Evolutionary conservation across 2,113 vertebrate genomes (phyloP).

Genomic region (Marmota flaviventris): DNA sequence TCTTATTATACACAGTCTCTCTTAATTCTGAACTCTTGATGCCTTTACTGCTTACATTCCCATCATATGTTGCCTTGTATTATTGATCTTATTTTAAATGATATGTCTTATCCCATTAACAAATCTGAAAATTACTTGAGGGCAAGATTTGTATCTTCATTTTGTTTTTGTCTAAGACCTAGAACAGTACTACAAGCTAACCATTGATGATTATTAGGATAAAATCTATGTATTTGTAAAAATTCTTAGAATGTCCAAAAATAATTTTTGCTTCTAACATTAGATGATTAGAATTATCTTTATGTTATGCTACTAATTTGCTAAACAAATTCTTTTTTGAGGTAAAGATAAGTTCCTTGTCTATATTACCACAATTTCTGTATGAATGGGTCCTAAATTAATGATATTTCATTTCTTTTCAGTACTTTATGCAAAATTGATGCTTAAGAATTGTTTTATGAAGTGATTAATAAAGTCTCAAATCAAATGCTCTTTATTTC

Average conservation of each 20-base stretch:
- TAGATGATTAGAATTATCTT: conserved; percentile 41
- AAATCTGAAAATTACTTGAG: conserved; percentile 51
- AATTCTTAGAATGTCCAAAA: conserved; percentile 65
- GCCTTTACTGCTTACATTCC: not conserved
- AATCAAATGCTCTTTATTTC: not conserved
- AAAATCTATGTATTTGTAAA: conserved; percentile 9
- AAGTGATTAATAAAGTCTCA: not conserved
- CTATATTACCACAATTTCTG: not conserved
- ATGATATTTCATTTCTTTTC: conserved; percentile 4
- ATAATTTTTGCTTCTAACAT: conserved; percentile 46
- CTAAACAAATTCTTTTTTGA: conserved; percentile 24
- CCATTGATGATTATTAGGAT: conserved; percentile 34
- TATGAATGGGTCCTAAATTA: not conserved
- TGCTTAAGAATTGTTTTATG: conserved; percentile 27
- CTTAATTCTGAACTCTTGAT: conserved; percentile 33
- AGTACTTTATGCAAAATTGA: not conserved
- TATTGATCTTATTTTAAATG: conserved; percentile 62
- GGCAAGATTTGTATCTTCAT: not conserved
- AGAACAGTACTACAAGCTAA: not conserved
- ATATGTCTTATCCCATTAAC: conserved; percentile 1
- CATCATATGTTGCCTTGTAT: not conserved
- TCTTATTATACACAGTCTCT: not conserved
- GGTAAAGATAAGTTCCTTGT: not conserved
- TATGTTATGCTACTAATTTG: conserved; percentile 45
- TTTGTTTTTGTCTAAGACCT: conserved; percentile 16